These are phyloP conservation scores for Copidosoma floridanum DNA, from an alignment of 1,140 invertebrate species.

Conservation along the genomic window DNA sequence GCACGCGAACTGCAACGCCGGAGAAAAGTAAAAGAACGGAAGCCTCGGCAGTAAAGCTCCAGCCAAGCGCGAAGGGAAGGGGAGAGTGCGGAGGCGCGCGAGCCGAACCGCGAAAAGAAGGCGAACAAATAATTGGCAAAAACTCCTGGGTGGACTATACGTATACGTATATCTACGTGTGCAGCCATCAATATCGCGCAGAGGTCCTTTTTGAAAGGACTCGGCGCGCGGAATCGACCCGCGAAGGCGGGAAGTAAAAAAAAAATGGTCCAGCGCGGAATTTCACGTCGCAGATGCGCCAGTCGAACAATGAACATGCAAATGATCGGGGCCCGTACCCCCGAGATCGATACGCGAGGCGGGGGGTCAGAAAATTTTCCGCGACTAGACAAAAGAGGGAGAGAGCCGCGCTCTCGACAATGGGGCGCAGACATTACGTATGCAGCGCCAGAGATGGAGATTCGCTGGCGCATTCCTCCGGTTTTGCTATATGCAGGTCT, in stretches of 20 bases:
- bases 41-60: no score
- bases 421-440: constrained; percentile 55
- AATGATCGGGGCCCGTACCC: constrained; percentile 59
- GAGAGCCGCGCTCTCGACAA: constrained; percentile 42
- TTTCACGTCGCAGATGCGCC: constrained; percentile 43
- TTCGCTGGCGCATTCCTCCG: no score
- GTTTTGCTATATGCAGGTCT: constrained; percentile 41
- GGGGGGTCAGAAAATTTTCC: constrained; percentile 56
- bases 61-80: no score
- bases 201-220: constrained; percentile 5
- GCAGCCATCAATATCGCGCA: no score
- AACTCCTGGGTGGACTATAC: neutral
- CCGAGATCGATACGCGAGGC: constrained; percentile 54
- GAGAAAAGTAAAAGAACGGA: no score
- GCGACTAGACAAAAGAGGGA: constrained; percentile 26
- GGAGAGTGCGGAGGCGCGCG: no score
- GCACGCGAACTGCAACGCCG: no score
- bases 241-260: neutral
- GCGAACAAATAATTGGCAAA: constrained; percentile 1
- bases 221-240: neutral
- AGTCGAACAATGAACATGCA: constrained; percentile 55
- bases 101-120: neutral
- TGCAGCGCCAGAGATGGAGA: no score
- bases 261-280: constrained; percentile 39
- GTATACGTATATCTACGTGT: no score